Evolutionary conservation across 2,113 vertebrate genomes (phyloP).

Genomic region (Oncorhynchus masou): DNA sequence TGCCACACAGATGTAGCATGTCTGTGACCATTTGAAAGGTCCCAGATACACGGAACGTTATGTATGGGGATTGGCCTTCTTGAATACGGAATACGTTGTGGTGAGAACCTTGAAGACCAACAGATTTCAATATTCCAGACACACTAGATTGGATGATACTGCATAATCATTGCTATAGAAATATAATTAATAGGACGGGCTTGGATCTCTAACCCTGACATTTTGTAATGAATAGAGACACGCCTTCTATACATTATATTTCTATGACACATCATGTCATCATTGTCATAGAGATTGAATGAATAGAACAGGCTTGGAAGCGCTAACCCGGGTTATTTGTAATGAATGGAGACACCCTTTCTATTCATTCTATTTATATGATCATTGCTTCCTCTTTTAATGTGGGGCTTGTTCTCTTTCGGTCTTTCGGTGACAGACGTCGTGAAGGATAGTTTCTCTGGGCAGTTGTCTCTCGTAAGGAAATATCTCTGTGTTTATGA

Average conservation of each 20-base stretch:
- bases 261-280: too few species aligned
- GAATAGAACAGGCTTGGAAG: too few species aligned
- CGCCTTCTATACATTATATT: too few species aligned
- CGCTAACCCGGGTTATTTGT: too few species aligned
- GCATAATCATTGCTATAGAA: background rate
- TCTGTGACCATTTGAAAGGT: background rate
- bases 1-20: background rate
- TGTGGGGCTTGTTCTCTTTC: background rate
- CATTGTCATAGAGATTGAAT: too few species aligned
- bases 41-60: background rate
- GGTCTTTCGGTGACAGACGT: background rate
- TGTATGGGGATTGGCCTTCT: background rate
- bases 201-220: too few species aligned
- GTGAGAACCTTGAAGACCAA: background rate
- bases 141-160: background rate
- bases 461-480: slow-evolving; percentile 5
- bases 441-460: background rate
- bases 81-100: background rate
- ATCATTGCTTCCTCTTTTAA: background rate
- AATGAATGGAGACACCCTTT: too few species aligned
- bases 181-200: too few species aligned
- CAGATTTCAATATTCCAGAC: background rate
- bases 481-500: background rate
- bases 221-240: too few species aligned
- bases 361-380: too few species aligned